phyloP scores from a whole-genome alignment of 64 coral and sea anemone genomes.

The Hydrozoanthus tunicans region DNA sequence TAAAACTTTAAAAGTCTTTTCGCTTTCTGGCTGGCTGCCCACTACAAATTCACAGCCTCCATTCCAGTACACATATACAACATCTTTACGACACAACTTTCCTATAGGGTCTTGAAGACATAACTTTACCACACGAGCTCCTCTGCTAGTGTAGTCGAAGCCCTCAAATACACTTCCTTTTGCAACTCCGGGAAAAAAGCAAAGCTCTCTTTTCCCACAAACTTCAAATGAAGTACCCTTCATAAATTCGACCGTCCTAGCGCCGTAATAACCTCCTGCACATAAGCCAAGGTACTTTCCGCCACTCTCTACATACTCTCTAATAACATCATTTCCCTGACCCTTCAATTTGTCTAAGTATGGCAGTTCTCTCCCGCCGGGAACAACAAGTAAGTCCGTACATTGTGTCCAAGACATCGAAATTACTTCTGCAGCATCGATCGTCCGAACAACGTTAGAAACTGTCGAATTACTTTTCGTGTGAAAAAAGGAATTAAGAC shows the following conservation, averaged over 20 bases:
- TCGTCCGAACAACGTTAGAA: conserved; percentile 15
- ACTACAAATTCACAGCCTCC: conserved; percentile 15
- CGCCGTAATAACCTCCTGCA: conserved; percentile 45
- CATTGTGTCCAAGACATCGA: background rate
- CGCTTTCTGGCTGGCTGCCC: background rate
- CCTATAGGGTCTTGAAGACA: conserved; percentile 9
- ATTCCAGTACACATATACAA: background rate
- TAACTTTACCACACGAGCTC: background rate
- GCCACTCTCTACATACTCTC: conserved; percentile 17
- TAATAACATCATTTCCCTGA: background rate
- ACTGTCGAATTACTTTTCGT: background rate
- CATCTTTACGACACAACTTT: background rate
- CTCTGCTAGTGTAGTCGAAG: conserved; percentile 28
- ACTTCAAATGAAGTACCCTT: conserved; percentile 16
- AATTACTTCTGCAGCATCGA: conserved; percentile 12
- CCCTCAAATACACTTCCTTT: conserved; percentile 23
- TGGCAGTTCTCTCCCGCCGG: conserved; percentile 33
- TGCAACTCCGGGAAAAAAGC: conserved; percentile 35
- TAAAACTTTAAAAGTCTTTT: background rate
- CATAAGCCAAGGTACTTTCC: conserved; percentile 45
- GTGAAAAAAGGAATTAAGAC: background rate
- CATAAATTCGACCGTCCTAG: conserved; percentile 27
- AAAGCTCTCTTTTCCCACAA: conserved; percentile 33
- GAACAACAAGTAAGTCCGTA: conserved; percentile 26
- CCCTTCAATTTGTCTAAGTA: conserved; percentile 20